Conservation (phyloP, 1,140 invertebrate genomes). For the Drosophila seguyi region DNA sequence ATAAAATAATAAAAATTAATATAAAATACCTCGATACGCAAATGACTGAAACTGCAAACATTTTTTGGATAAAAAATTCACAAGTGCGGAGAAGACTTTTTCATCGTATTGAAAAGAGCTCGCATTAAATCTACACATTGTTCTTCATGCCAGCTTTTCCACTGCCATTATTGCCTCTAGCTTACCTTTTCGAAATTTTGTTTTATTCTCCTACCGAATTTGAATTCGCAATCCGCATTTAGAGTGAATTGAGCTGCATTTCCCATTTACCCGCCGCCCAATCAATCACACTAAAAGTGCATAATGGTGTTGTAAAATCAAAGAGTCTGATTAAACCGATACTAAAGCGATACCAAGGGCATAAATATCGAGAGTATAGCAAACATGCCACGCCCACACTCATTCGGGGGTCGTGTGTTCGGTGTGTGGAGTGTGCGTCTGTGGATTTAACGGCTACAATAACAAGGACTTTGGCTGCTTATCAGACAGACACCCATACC, state of each 20-base stretch:
- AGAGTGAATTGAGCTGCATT: slow-evolving; percentile 37
- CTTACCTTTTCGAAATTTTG: slow-evolving; percentile 32
- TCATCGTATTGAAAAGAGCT: background rate
- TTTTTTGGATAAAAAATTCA: background rate
- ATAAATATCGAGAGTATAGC: slow-evolving; percentile 66
- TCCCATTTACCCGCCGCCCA: slow-evolving; percentile 32
- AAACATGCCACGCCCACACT: slow-evolving; percentile 51
- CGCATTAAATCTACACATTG: slow-evolving; percentile 13
- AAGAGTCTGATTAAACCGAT: slow-evolving; percentile 66
- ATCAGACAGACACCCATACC: slow-evolving; percentile 51
- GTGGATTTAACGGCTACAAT: slow-evolving; percentile 69
- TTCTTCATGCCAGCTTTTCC: background rate
- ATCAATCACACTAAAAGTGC: slow-evolving; percentile 78
- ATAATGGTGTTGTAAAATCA: slow-evolving; percentile 71
- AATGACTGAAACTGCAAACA: background rate
- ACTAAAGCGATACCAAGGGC: slow-evolving; percentile 57
- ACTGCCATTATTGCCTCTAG: background rate
- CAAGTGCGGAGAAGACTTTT: background rate
- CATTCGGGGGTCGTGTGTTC: slow-evolving; percentile 18
- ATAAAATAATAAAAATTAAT: too few relatives aligned
- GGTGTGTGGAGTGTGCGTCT: slow-evolving; percentile 18
- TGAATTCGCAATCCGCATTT: slow-evolving; percentile 34
- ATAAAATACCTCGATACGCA: background rate
- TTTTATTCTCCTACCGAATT: slow-evolving; percentile 36
- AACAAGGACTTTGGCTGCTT: slow-evolving; percentile 71